Conservation (phyloP, 2,797 vertebrate genomes). For the Pangasius krempfi region DNA sequence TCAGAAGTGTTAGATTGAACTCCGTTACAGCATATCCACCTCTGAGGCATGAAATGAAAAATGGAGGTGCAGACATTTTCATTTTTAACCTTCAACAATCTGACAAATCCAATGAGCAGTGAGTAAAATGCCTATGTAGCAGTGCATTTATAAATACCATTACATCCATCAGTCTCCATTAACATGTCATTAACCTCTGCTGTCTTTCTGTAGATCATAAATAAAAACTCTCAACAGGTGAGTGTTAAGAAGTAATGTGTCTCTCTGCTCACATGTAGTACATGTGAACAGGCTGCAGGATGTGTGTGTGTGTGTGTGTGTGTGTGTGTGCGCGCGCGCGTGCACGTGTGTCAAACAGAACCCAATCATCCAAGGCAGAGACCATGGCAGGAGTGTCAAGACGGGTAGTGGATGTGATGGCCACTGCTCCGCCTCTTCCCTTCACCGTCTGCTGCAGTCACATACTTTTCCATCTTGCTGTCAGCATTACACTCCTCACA, state of each 20-base stretch:
- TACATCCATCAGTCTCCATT: neutral
- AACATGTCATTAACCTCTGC: neutral
- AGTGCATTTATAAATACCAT: neutral
- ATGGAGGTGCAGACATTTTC: neutral
- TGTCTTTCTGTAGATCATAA: neutral
- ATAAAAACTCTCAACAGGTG: conserved; percentile 15
- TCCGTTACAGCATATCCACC: conserved; percentile 6
- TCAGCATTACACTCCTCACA: neutral
- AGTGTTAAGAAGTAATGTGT: neutral
- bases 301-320: neutral
- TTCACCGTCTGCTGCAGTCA: conserved; percentile 13
- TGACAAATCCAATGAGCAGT: neutral
- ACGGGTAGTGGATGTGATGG: conserved; percentile 17
- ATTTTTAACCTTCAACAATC: neutral
- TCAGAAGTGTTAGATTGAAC: conserved; percentile 21
- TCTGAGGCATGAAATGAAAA: neutral
- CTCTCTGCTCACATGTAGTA: neutral
- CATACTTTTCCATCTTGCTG: conserved; percentile 1
- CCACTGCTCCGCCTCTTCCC: neutral
- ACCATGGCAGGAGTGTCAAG: conserved; percentile 15
- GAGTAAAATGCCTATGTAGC: too few species aligned
- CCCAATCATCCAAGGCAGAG: conserved; percentile 23
- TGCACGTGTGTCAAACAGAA: neutral
- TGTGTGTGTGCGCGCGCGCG: neutral
- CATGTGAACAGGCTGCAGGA: neutral